A percentile compares a stretch with the other conserved stretches of the same genome.
Evolutionary conservation across 1,140 invertebrate species (phyloP).

Genomic region (Coenobita brevimanus): DNA sequence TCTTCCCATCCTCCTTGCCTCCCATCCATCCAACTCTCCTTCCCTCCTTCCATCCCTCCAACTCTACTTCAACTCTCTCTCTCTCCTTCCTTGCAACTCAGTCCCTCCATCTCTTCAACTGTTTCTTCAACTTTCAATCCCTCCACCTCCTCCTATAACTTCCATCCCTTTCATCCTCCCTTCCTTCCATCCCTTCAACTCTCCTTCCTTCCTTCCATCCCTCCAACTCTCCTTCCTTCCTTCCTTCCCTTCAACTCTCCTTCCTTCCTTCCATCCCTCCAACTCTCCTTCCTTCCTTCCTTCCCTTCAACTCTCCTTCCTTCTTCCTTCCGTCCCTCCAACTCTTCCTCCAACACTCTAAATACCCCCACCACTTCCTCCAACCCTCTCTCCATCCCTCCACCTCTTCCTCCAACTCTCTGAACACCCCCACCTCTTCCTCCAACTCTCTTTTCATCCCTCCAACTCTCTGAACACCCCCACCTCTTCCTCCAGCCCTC

Average conservation of each 20-base stretch:
- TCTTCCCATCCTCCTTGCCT: neutral
- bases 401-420: neutral
- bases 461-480: neutral
- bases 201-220: neutral
- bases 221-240: neutral
- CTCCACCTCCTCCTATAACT: constrained; percentile 5
- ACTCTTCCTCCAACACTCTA: neutral
- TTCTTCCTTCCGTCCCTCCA: neutral
- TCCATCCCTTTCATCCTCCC: neutral
- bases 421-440: neutral
- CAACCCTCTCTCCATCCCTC: neutral
- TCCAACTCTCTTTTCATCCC: neutral
- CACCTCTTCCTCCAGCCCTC: neutral
- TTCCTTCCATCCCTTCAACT: neutral
- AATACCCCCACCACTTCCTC: neutral
- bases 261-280: neutral
- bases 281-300: neutral
- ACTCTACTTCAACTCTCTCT: neutral
- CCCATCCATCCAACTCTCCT: neutral
- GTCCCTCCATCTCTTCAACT: too few species aligned
- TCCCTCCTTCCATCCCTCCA: too few species aligned
- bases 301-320: neutral
- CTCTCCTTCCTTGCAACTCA: neutral
- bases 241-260: neutral
- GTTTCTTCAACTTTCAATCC: neutral